These are phyloP conservation scores for Lasaia peninsularis DNA, from an alignment of 1,140 invertebrate genomes.

Conservation along the genomic window DNA sequence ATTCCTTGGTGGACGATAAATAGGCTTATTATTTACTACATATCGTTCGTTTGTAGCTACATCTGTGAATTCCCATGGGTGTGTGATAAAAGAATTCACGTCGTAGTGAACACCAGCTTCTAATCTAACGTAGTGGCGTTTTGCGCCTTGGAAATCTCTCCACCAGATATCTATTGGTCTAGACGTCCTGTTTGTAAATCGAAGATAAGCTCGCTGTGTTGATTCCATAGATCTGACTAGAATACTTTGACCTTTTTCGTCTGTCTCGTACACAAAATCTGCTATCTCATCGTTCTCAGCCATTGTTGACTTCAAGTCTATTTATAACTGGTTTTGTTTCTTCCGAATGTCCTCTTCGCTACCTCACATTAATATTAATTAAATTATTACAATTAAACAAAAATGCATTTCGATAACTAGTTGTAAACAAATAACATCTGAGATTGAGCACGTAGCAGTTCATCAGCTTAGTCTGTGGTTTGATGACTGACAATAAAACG, in stretches of 20 bases:
- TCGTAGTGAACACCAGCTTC: slow-evolving; percentile 75
- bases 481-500: too few relatives aligned
- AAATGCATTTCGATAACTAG: not conserved
- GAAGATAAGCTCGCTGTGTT: slow-evolving; percentile 77
- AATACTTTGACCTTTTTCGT: slow-evolving; percentile 47
- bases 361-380: too few relatives aligned
- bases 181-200: slow-evolving; percentile 83
- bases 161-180: slow-evolving; percentile 83
- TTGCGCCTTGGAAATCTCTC: slow-evolving; percentile 83
- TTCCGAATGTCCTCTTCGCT: not conserved
- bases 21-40: slow-evolving; percentile 61
- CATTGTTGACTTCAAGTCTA: slow-evolving; percentile 26
- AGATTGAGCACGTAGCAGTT: not conserved
- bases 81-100: slow-evolving; percentile 84
- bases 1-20: slow-evolving; percentile 46
- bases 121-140: slow-evolving; percentile 43
- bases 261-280: slow-evolving; percentile 48
- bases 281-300: slow-evolving; percentile 30
- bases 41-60: slow-evolving; percentile 78
- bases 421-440: slow-evolving; percentile 11
- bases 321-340: not conserved
- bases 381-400: not conserved
- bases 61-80: slow-evolving; percentile 87
- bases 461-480: not conserved
- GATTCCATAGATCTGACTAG: slow-evolving; percentile 70